These are phyloP conservation scores for Oncopodura yosiiana DNA, from an alignment of 1,140 invertebrate species.

Conservation along the genomic window DNA sequence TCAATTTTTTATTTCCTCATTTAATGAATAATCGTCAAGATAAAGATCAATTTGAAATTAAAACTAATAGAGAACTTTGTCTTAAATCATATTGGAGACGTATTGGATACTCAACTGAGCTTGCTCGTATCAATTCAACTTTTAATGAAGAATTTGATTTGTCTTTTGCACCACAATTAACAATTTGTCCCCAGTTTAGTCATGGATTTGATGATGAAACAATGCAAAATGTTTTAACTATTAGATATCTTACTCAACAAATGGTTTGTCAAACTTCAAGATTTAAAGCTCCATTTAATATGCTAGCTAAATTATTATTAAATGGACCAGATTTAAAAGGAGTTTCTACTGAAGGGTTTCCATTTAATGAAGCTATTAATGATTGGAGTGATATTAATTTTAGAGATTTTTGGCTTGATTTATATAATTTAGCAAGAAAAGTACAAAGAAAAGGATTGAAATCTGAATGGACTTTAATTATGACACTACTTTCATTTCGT, in stretches of 20 bases:
- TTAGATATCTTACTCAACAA: slow-evolving; percentile 5
- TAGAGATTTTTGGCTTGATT: slow-evolving; percentile 12
- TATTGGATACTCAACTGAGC: neutral
- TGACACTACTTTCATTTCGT: slow-evolving; percentile 7
- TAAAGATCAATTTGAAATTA: neutral
- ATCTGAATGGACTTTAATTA: slow-evolving; percentile 9
- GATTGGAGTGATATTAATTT: slow-evolving; percentile 7
- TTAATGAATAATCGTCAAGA: neutral
- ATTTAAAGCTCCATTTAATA: neutral
- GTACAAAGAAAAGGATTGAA: neutral
- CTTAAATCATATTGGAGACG: slow-evolving; percentile 3
- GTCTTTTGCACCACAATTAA: neutral
- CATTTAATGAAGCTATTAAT: slow-evolving; percentile 4
- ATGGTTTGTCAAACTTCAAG: neutral
- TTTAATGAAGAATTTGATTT: slow-evolving; percentile 2
- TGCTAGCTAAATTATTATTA: neutral
- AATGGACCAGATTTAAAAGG: slow-evolving; percentile 12
- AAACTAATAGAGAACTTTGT: neutral
- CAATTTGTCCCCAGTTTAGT: neutral
- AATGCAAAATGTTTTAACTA: neutral
- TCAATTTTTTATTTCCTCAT: slow-evolving; percentile 8
- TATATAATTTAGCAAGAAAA: slow-evolving; percentile 7
- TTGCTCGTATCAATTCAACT: neutral
- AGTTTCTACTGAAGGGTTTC: neutral
- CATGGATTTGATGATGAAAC: neutral